Percentiles rank a stretch among this genome's conserved stretches.
phyloP scores from a whole-genome alignment of 2,113 vertebrate genomes.

The Mesocricetus auratus region DNA sequence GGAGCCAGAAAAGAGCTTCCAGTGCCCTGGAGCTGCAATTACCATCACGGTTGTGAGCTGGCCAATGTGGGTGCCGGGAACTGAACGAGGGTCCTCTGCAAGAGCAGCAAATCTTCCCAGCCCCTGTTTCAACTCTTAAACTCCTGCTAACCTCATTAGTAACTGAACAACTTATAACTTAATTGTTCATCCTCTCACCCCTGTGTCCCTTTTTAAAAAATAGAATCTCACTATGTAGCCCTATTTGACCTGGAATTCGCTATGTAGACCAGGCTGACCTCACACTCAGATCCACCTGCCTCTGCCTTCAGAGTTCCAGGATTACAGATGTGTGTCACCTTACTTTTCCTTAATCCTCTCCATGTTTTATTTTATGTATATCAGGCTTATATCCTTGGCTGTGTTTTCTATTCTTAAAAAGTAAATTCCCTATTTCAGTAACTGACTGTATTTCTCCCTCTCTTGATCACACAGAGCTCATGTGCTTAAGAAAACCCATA shows the following conservation, averaged over 20 bases:
- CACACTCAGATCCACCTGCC: not conserved
- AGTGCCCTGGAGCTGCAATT: not conserved
- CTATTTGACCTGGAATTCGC: not conserved
- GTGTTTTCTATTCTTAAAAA: constrained; percentile 17
- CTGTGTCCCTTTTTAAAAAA: not conserved
- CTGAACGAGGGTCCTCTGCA: not conserved
- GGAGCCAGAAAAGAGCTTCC: too few species aligned
- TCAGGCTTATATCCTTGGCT: not conserved
- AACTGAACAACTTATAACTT: not conserved
- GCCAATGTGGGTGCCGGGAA: too few species aligned
- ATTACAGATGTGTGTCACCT: not conserved
- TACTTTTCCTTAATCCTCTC: constrained; percentile 31
- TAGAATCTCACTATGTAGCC: not conserved
- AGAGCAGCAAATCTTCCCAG: not conserved
- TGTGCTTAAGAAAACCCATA: constrained; percentile 34
- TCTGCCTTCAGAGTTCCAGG: not conserved
- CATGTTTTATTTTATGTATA: constrained; percentile 7
- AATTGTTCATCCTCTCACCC: not conserved
- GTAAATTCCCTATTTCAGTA: constrained; percentile 11
- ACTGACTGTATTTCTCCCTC: constrained; percentile 22
- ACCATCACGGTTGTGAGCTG: not conserved
- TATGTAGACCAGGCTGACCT: not conserved
- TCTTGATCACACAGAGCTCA: not conserved
- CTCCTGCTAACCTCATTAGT: not conserved
- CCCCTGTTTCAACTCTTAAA: constrained; percentile 3